phyloP scores from a whole-genome alignment of 2,797 vertebrate genomes.

The Synanceia verrucosa region DNA sequence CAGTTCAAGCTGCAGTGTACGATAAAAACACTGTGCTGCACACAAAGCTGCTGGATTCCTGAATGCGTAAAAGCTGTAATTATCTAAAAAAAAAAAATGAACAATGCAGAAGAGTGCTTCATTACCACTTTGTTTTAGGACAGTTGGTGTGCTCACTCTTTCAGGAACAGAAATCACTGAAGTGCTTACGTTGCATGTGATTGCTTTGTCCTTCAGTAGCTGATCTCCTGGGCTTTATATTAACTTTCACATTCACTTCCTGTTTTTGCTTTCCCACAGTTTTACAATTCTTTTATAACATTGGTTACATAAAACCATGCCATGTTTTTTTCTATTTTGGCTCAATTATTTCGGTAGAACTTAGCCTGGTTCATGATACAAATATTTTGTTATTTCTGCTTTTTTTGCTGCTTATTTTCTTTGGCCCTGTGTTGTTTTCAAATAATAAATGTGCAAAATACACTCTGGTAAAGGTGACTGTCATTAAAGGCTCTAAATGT shows the following conservation, averaged over 20 bases:
- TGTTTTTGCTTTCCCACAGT: conserved; percentile 14
- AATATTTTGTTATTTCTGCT: not conserved
- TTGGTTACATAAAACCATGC: conserved; percentile 1
- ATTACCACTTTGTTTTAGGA: conserved; percentile 62
- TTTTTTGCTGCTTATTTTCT: not conserved
- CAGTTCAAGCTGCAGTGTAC: conserved; percentile 48
- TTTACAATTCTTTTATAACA: conserved; percentile 3
- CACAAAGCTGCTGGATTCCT: conserved; percentile 47
- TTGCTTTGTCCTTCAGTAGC: conserved; percentile 54
- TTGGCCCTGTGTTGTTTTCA: not conserved
- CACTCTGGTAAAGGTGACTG: not conserved
- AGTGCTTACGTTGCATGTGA: conserved; percentile 37
- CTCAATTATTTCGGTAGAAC: not conserved
- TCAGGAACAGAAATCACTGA: conserved; percentile 13
- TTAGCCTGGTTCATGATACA: not conserved
- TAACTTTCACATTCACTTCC: conserved; percentile 67
- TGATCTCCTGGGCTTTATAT: conserved; percentile 49
- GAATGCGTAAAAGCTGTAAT: conserved; percentile 74
- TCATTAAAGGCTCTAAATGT: not conserved
- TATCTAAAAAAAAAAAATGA: conserved; percentile 72
- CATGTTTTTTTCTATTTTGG: too few relatives aligned
- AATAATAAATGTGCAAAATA: not conserved
- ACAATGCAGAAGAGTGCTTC: conserved; percentile 51
- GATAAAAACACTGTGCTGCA: conserved; percentile 67
- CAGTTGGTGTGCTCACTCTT: conserved; percentile 9